These are phyloP conservation scores for Alfaro cultratus DNA, from an alignment of 2,797 vertebrate species.

Conservation along the genomic window DNA sequence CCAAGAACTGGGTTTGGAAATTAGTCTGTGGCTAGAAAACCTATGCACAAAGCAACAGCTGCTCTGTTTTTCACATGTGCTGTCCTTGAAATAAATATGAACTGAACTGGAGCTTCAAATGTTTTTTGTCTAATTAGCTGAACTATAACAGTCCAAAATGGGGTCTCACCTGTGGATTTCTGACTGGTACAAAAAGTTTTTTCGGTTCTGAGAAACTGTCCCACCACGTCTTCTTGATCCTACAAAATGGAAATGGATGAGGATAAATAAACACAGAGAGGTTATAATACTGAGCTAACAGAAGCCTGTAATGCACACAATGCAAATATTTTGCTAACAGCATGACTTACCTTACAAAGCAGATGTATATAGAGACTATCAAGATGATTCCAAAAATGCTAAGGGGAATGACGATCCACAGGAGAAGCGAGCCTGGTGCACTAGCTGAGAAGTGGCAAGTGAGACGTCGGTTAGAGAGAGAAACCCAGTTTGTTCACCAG, in stretches of 20 bases:
- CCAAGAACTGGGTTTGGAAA: too few relatives aligned
- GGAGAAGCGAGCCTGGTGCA: fast-evolving
- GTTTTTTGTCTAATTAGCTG: not conserved
- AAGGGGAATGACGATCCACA: conserved; percentile 15
- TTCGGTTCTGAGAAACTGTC: conserved; percentile 45
- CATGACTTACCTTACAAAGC: conserved; percentile 57
- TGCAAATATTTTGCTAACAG: not conserved
- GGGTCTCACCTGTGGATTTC: conserved; percentile 44
- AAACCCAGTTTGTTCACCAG: not conserved
- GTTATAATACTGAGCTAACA: not conserved
- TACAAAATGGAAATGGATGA: conserved; percentile 34
- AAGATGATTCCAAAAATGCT: conserved; percentile 37
- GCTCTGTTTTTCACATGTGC: too few relatives aligned
- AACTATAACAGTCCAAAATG: not conserved
- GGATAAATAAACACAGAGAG: not conserved
- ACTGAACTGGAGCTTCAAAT: not conserved
- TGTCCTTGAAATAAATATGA: not conserved
- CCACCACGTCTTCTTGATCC: conserved; percentile 52
- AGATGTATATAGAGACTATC: not conserved
- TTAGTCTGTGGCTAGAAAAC: too few relatives aligned
- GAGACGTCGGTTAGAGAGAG: not conserved
- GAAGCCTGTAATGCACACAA: not conserved
- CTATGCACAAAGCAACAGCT: too few relatives aligned
- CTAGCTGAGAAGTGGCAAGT: conserved; percentile 29
- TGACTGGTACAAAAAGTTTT: conserved; percentile 14